Percentiles rank a stretch among this genome's conserved stretches.
These are phyloP conservation scores for Heteromormyrus szaboi DNA, from an alignment of 2,797 vertebrate genomes.

Conservation along the genomic window DNA sequence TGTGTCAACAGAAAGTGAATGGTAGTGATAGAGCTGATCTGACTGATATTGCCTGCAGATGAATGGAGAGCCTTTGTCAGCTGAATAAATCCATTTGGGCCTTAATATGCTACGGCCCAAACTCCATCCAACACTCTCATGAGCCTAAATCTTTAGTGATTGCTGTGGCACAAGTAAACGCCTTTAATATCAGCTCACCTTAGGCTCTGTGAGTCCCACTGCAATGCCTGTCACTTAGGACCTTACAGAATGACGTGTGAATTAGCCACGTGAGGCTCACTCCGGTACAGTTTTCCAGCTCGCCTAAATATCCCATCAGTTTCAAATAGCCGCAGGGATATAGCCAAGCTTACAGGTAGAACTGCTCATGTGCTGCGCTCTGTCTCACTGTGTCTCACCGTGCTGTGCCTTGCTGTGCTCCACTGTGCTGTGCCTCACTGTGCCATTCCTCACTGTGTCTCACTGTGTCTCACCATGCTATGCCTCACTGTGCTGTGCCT, in stretches of 20 bases:
- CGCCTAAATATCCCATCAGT: not conserved
- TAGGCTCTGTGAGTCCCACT: not conserved
- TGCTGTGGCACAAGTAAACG: not conserved
- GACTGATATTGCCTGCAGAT: not conserved
- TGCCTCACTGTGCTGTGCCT: not conserved
- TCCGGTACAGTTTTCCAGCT: not conserved
- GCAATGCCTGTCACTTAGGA: not conserved
- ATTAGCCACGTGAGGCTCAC: not conserved
- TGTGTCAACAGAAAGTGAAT: constrained; percentile 1
- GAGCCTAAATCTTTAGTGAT: not conserved
- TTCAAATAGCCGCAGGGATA: not conserved
- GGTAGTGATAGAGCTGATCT: not conserved
- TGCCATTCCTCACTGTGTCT: not conserved
- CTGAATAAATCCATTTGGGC: constrained; percentile 55
- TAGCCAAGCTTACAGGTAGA: not conserved
- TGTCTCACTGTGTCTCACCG: not conserved
- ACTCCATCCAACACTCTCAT: constrained; percentile 28
- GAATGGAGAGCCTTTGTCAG: constrained; percentile 50
- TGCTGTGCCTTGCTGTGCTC: not conserved
- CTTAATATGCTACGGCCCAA: constrained; percentile 58
- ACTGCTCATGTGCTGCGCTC: not conserved
- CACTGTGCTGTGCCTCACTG: not conserved
- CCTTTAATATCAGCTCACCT: not conserved
- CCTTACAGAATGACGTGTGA: not conserved
- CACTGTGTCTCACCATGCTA: too few relatives aligned